phyloP scores from a whole-genome alignment of 2,113 vertebrate species.

The Myrmophylax atrothorax region DNA sequence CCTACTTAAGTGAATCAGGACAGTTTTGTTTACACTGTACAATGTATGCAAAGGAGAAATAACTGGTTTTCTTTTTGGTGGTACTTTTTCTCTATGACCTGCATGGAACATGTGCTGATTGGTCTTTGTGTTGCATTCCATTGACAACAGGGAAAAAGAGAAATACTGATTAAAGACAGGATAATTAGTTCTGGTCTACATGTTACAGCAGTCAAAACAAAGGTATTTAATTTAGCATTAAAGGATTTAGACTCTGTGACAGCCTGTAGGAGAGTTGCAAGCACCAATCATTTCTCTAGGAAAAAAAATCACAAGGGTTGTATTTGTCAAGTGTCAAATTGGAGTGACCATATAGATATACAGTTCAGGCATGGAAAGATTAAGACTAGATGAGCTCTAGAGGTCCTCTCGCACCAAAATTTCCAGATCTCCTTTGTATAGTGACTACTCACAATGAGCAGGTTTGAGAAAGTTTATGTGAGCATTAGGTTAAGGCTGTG shows the following conservation, averaged over 20 bases:
- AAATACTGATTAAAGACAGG: background rate
- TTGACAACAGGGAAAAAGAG: background rate
- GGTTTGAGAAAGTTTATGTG: background rate
- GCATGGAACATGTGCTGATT: background rate
- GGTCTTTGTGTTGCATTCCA: background rate
- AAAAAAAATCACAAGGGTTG: background rate
- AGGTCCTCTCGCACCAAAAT: background rate
- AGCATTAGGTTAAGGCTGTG: background rate
- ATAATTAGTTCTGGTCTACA: background rate
- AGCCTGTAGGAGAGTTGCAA: background rate
- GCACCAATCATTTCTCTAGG: background rate
- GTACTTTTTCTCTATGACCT: background rate
- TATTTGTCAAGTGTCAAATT: background rate
- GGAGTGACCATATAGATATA: background rate
- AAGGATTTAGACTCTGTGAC: background rate
- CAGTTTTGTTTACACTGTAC: background rate
- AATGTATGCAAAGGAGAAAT: background rate
- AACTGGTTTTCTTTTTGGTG: background rate
- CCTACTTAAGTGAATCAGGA: background rate
- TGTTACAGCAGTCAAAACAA: background rate
- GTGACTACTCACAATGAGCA: background rate
- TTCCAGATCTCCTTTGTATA: background rate
- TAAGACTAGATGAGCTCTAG: background rate
- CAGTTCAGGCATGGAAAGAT: background rate
- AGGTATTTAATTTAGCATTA: background rate